Evolutionary conservation across 2,113 vertebrate genomes (phyloP).

Genomic region (Petroica traversi): DNA sequence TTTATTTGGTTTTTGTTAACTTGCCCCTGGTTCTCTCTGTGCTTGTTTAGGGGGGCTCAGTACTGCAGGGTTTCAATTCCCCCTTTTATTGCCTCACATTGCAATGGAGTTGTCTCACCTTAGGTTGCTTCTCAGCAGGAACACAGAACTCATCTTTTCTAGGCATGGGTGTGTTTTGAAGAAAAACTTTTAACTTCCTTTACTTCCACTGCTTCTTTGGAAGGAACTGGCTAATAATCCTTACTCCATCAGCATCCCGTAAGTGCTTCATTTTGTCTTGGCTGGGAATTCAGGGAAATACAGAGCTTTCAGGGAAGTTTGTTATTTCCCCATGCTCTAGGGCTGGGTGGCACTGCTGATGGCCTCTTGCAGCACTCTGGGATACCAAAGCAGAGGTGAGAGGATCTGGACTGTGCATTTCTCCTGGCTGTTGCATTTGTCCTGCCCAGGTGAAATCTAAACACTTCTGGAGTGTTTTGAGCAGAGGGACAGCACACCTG

Average conservation of each 20-base stretch:
- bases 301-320: not conserved
- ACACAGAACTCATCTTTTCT: not conserved
- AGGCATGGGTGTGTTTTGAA: not conserved
- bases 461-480: not conserved
- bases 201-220: not conserved
- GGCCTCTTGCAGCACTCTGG: not conserved
- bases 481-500: not conserved
- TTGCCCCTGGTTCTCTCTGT: not conserved
- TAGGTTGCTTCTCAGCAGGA: not conserved
- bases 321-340: not conserved
- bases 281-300: not conserved
- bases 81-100: not conserved
- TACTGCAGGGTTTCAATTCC: not conserved
- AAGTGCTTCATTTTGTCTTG: not conserved
- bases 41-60: not conserved
- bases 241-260: not conserved
- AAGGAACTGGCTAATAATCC: not conserved
- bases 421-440: not conserved
- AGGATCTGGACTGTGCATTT: not conserved
- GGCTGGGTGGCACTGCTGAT: not conserved
- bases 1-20: not conserved
- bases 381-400: not conserved
- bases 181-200: not conserved
- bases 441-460: not conserved
- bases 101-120: not conserved